Percentiles rank a stretch among this genome's conserved stretches.
Evolutionary conservation across 1,140 invertebrate species (phyloP).

Genomic region (Alviniconcha marisindica): DNA sequence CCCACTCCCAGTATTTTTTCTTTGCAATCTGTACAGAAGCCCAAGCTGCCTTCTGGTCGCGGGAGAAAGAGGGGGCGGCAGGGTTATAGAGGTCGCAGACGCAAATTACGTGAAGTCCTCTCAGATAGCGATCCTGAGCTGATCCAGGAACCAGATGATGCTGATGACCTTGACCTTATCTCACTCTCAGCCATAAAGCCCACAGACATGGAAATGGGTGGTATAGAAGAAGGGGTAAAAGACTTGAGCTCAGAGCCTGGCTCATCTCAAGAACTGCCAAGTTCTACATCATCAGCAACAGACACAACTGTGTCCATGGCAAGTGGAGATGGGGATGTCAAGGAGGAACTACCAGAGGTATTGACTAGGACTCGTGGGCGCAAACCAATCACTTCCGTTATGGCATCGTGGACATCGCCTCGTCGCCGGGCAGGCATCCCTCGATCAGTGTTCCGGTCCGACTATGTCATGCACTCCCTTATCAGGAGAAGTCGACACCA

Average conservation of each 20-base stretch:
- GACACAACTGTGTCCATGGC: background rate
- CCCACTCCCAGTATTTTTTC: background rate
- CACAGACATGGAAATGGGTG: background rate
- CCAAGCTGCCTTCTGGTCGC: background rate
- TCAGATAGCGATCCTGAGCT: constrained; percentile 24
- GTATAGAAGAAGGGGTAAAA: background rate
- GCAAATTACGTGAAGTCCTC: constrained; percentile 14
- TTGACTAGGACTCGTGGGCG: constrained; percentile 44
- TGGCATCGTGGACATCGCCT: constrained; percentile 34
- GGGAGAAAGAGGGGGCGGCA: constrained; percentile 9
- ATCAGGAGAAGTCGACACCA: constrained; percentile 39
- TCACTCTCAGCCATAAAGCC: background rate
- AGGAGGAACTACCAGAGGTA: constrained; percentile 19
- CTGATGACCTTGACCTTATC: background rate
- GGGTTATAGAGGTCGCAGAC: constrained; percentile 8
- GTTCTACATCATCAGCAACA: background rate
- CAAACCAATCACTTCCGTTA: constrained; percentile 41
- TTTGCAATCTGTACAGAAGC: background rate
- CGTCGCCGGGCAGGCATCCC: constrained; percentile 30
- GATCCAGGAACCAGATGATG: constrained; percentile 25
- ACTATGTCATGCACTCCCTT: constrained; percentile 51
- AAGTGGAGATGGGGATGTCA: background rate
- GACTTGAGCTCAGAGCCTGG: background rate
- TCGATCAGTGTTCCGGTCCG: constrained; percentile 37
- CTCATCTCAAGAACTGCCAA: constrained; percentile 4